These are phyloP conservation scores for Mionectes olivaceus DNA, from an alignment of 2,797 vertebrate species.

Conservation along the genomic window DNA sequence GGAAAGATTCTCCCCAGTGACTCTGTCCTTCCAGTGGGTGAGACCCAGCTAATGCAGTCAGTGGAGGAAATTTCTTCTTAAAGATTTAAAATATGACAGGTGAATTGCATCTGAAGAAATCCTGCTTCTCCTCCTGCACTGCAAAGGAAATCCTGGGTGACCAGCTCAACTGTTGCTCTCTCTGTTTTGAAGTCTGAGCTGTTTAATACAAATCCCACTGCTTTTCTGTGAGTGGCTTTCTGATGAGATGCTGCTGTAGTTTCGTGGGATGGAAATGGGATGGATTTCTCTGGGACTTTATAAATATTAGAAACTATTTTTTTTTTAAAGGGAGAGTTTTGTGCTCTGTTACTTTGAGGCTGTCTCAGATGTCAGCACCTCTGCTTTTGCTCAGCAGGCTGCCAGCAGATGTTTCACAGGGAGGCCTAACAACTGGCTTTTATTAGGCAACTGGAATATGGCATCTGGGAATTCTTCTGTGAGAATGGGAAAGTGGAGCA, in stretches of 20 bases:
- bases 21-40: neutral
- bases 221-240: neutral
- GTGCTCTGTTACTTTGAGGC: neutral
- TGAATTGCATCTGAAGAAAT: neutral
- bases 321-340: neutral
- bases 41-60: neutral
- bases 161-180: neutral
- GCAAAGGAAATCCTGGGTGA: neutral
- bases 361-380: neutral
- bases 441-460: neutral
- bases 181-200: neutral
- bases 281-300: neutral
- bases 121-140: neutral
- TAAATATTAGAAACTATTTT: neutral
- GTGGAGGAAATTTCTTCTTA: neutral
- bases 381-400: neutral
- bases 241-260: neutral
- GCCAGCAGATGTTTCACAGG: neutral
- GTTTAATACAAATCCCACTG: neutral
- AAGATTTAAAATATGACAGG: neutral
- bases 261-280: rapidly evolving
- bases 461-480: neutral
- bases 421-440: neutral
- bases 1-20: neutral
- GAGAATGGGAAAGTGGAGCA: neutral